Percentiles rank a stretch among this genome's conserved stretches.
These are phyloP conservation scores for Strix uralensis DNA, from an alignment of 2,113 vertebrate genomes.

Conservation along the genomic window DNA sequence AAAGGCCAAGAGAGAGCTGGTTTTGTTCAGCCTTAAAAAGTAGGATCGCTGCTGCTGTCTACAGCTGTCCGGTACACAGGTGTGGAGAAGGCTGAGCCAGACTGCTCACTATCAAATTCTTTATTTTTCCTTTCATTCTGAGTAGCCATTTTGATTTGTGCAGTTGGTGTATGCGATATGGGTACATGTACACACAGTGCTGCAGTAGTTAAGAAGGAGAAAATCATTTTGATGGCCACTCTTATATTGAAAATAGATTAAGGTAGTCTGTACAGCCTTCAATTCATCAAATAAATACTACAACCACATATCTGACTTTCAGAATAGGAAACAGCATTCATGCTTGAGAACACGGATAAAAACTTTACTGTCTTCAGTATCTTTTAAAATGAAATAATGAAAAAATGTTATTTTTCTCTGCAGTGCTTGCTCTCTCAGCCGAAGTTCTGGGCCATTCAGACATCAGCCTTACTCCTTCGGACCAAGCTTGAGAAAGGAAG, in stretches of 20 bases:
- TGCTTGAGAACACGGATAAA: background rate
- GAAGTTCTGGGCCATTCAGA: constrained; percentile 93
- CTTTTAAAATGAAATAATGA: background rate
- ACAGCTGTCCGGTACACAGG: background rate
- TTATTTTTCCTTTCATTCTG: background rate
- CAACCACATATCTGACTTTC: background rate
- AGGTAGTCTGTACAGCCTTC: background rate
- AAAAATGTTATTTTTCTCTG: background rate
- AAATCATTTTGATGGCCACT: background rate
- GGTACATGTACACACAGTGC: background rate
- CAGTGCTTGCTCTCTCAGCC: constrained; percentile 93
- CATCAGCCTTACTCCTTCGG: constrained; percentile 85
- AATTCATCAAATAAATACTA: background rate
- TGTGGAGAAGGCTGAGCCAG: background rate
- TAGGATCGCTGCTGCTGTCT: background rate
- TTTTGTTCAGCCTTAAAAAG: background rate
- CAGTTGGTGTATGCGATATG: background rate
- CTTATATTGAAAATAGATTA: background rate
- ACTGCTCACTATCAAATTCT: background rate
- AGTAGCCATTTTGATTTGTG: background rate
- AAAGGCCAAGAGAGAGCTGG: background rate
- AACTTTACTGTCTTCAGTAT: background rate
- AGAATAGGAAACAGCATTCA: background rate
- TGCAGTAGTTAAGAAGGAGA: background rate
- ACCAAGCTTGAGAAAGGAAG: constrained; percentile 89